Conservation (phyloP, 2,888 invertebrate genomes). For the Rapana venosa region DNA sequence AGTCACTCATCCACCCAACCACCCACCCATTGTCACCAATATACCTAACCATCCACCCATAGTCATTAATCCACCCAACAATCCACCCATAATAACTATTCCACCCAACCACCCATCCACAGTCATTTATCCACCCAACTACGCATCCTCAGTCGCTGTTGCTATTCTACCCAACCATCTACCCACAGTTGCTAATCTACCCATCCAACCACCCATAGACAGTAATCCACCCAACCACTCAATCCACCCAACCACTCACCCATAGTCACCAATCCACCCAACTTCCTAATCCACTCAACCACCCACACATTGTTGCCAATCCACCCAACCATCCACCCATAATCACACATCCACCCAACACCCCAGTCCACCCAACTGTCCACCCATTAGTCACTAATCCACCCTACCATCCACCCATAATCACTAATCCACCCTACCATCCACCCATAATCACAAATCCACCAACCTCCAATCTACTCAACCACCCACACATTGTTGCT, state of each 20-base stretch:
- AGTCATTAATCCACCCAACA: too few relatives aligned
- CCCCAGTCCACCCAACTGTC: not conserved
- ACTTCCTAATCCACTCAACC: not conserved
- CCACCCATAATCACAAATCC: not conserved
- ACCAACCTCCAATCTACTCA: not conserved
- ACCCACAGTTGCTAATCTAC: too few relatives aligned
- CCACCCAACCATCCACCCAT: not conserved
- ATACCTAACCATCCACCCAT: not conserved
- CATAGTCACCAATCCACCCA: not conserved
- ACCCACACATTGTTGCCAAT: not conserved
- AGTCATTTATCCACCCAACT: not conserved
- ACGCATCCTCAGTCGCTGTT: not conserved
- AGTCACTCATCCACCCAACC: not conserved
- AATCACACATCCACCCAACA: not conserved
- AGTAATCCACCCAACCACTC: not conserved
- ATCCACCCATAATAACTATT: too few relatives aligned
- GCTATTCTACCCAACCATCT: too few relatives aligned
- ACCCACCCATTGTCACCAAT: not conserved
- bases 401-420: not conserved
- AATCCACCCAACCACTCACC: not conserved
- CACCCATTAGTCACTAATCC: not conserved
- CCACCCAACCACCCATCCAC: too few relatives aligned
- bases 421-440: not conserved
- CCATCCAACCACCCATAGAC: not conserved
- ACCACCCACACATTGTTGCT: conserved; percentile 16